Base-by-base conservation (phyloP, 2,888 invertebrate genomes). In the Macaria notata region DNA sequence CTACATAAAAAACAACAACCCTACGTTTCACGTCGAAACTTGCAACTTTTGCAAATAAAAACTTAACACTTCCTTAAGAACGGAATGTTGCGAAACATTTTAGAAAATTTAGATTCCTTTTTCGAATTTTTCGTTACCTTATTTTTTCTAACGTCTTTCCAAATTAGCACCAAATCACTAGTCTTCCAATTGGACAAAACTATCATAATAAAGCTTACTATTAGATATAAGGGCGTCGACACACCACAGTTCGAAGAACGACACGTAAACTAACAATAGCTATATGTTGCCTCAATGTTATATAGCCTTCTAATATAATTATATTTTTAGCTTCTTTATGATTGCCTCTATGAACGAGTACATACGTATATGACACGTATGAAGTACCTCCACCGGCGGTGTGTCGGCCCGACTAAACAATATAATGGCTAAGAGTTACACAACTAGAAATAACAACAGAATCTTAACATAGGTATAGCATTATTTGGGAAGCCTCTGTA, bases 401-500 rank as follows among this genome's bases (percentile, higher is more conserved):
- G 33, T 7, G 44, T 39, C n/a, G n/a, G 9, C 47, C 47, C 59
- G 81, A 82, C 75, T 83, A 88, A 86, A 81, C 87, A 86, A 88
- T 80, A 78, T 86, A 88, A 82, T 84, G 83, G 84, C 90, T 90
- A 90, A 86, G 90, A 88, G 80, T 88, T 58, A 88, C 84, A 84
- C 87, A 86, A 84, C 85, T 88, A 90, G 79, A 81, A 85, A 90
- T 89, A 91, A 91, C 89, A 91, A 91, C 90, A 86, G 83, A 91
- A 89, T 76, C 83, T 84, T 81, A 88, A 85, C 89, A 88, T 84
- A 78, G 48, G 47, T 82, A 83, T 86, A 86, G 82, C 84, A 82
- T 84, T 83, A 75, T 81, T 81, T 84, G 87, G 85, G 83, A 90
- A 91, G 91, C 91, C 91, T 91, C 90, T 85, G 74, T 67, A 78